These are phyloP conservation scores for Drosophila willistoni DNA, from an alignment of 1,140 invertebrate genomes.

Conservation along the genomic window DNA sequence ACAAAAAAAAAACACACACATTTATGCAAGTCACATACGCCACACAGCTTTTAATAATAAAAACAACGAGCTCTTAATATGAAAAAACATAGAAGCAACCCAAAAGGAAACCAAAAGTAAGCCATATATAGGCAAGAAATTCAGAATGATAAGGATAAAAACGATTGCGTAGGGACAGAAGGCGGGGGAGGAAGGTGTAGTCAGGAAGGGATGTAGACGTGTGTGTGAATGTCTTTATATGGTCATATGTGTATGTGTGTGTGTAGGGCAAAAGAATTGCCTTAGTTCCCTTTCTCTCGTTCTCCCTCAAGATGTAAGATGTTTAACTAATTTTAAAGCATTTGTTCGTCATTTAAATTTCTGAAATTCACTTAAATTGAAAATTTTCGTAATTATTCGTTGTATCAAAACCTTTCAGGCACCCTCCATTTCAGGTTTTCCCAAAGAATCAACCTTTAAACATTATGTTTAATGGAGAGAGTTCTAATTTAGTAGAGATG, in stretches of 20 bases:
- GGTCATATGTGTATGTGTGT: slow-evolving; percentile 16
- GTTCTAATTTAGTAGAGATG: too few relatives aligned
- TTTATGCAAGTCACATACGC: slow-evolving; percentile 80
- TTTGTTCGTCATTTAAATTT: background rate
- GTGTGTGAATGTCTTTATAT: slow-evolving; percentile 70
- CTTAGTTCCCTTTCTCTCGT: slow-evolving; percentile 7
- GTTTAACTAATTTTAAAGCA: background rate
- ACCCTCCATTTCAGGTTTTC: too few relatives aligned
- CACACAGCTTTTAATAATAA: slow-evolving; percentile 80
- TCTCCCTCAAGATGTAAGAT: background rate
- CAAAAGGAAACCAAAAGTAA: slow-evolving; percentile 66
- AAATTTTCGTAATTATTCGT: too few relatives aligned
- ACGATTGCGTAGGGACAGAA: too few relatives aligned
- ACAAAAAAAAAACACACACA: background rate
- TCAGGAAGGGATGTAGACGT: slow-evolving; percentile 40
- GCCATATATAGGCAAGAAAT: slow-evolving; percentile 25
- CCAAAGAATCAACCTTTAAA: too few relatives aligned
- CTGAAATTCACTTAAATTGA: too few relatives aligned
- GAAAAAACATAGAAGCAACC: slow-evolving; percentile 9
- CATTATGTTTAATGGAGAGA: too few relatives aligned
- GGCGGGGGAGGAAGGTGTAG: background rate
- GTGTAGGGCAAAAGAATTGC: slow-evolving; percentile 15
- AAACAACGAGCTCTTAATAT: slow-evolving; percentile 67
- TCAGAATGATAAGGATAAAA: background rate
- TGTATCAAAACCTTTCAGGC: too few relatives aligned